Conservation (phyloP, 2,797 vertebrate genomes). For the Rhodeus uyekii region DNA sequence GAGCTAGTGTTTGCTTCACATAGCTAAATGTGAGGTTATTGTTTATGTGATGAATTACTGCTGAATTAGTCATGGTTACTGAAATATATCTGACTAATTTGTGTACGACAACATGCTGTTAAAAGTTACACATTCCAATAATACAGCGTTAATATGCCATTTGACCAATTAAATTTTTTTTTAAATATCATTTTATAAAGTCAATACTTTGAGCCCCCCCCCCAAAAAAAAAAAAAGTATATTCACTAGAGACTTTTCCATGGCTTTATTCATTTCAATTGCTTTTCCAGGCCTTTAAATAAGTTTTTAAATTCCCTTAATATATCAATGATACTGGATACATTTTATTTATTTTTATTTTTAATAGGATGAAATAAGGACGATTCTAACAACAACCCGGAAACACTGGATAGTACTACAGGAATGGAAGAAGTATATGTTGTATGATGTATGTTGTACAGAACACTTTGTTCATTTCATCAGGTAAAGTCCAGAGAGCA, state of each 20-base stretch:
- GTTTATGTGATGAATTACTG: not conserved
- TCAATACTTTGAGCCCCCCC: not conserved
- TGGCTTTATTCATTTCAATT: not conserved
- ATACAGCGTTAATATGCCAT: not conserved
- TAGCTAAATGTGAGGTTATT: too few species aligned
- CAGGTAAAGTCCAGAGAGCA: slow-evolving; percentile 18
- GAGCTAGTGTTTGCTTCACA: too few species aligned
- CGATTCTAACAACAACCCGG: too few species aligned
- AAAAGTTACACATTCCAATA: not conserved
- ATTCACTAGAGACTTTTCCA: not conserved
- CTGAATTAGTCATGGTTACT: not conserved
- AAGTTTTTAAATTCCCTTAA: not conserved
- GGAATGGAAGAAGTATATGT: not conserved
- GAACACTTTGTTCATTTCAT: slow-evolving; percentile 32
- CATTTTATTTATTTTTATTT: too few species aligned
- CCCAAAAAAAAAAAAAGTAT: not conserved
- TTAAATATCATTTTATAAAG: not conserved
- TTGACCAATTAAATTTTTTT: not conserved
- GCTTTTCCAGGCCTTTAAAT: not conserved
- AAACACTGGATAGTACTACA: not conserved
- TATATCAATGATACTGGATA: not conserved
- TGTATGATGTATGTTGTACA: slow-evolving; percentile 14
- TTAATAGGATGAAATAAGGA: not conserved
- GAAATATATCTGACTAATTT: slow-evolving; percentile 1
- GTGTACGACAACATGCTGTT: not conserved